phyloP scores from a whole-genome alignment of 2,888 invertebrate genomes.

The Drosophila melanosoma region DNA sequence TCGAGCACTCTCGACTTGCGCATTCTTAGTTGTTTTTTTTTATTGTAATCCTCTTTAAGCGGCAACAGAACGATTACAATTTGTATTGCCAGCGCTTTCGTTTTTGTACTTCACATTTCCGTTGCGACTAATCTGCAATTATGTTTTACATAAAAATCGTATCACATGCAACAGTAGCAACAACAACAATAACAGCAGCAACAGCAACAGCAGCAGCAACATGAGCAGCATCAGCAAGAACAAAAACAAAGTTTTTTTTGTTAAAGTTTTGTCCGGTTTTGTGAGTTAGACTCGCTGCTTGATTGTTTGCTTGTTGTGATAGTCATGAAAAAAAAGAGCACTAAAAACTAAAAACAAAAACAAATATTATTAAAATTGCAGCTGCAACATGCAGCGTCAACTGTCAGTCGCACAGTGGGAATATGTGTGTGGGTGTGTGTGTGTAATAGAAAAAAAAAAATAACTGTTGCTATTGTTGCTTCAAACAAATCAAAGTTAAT shows the following conservation, averaged over 20 bases:
- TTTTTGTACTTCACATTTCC: conserved; percentile 53
- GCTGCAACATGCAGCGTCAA: conserved; percentile 29
- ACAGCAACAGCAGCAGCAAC: conserved; percentile 18
- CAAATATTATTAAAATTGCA: conserved; percentile 33
- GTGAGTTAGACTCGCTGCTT: conserved; percentile 47
- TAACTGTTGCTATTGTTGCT: conserved; percentile 22
- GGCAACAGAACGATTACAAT: conserved; percentile 67
- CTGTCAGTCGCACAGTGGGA: conserved; percentile 26
- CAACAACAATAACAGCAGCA: neutral
- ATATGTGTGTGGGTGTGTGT: neutral
- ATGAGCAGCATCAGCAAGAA: conserved; percentile 3
- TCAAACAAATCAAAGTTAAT: conserved; percentile 56
- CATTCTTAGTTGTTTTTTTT: neutral
- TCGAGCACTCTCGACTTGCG: neutral
- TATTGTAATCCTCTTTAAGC: conserved; percentile 68
- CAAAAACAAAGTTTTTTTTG: conserved; percentile 41
- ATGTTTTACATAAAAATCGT: conserved; percentile 78
- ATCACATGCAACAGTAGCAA: conserved; percentile 54
- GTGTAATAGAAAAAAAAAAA: neutral
- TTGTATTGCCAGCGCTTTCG: conserved; percentile 40
- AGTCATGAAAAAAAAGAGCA: conserved; percentile 41
- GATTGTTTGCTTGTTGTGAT: conserved; percentile 64
- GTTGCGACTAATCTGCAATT: conserved; percentile 77
- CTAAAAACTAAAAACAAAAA: conserved; percentile 27
- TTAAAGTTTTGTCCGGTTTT: conserved; percentile 48